These are phyloP conservation scores for Scylla paramamosain DNA, from an alignment of 1,140 invertebrate species.

Conservation along the genomic window DNA sequence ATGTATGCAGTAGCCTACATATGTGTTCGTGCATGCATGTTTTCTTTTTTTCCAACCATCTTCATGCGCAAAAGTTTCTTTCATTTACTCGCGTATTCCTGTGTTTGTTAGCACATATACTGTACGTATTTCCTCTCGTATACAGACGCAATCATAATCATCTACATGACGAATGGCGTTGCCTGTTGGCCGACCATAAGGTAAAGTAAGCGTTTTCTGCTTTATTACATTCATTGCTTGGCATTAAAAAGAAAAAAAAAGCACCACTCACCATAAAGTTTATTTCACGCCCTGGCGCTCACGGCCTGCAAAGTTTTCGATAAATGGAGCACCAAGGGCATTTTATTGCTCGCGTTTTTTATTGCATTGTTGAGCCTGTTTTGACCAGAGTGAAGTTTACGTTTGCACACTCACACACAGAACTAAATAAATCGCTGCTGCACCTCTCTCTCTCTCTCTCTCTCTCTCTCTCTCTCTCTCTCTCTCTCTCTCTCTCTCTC, in stretches of 20 bases:
- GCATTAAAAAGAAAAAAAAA: background rate
- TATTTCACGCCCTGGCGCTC: background rate
- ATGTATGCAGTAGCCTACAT: background rate
- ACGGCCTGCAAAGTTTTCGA: background rate
- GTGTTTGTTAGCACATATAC: too few species aligned
- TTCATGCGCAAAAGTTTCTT: too few species aligned
- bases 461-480: background rate
- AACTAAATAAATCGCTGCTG: background rate
- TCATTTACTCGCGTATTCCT: too few species aligned
- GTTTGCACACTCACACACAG: background rate
- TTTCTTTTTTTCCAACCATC: too few species aligned
- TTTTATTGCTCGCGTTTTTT: background rate
- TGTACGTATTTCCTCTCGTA: background rate
- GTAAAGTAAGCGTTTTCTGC: background rate
- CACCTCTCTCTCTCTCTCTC: background rate
- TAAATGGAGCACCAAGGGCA: background rate
- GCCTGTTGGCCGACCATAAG: background rate
- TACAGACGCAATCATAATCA: background rate
- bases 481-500: too few species aligned
- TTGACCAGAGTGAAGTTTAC: background rate
- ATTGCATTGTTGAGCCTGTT: background rate
- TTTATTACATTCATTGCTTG: slow-evolving; percentile 9
- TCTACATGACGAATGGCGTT: background rate
- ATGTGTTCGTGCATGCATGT: too few species aligned
- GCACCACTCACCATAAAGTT: background rate